A percentile compares a stretch with the other conserved stretches of the same genome.
phyloP scores from a whole-genome alignment of 2,888 invertebrate genomes.

The Pterostichus madidus region DNA sequence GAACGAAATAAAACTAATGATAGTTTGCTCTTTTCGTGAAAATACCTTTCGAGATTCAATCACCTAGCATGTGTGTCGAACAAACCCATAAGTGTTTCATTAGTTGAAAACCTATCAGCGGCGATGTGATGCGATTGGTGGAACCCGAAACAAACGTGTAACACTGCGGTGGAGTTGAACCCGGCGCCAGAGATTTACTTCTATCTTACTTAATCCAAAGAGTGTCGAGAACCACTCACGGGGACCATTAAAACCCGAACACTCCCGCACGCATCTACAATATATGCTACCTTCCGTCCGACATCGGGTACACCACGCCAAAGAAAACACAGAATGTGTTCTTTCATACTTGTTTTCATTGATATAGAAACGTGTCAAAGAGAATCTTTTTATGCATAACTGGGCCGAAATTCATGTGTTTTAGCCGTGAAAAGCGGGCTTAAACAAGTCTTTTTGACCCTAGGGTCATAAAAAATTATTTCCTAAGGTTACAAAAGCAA shows the following conservation, averaged over 20 bases:
- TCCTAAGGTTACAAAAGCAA: no score
- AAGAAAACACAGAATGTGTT: not conserved
- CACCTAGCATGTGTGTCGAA: not conserved
- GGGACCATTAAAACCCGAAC: constrained; percentile 29
- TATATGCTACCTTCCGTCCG: not conserved
- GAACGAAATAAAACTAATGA: no score
- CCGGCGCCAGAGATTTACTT: constrained; percentile 12
- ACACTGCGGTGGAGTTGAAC: not conserved
- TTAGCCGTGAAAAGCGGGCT: no score
- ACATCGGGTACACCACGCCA: not conserved
- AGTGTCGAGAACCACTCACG: constrained; percentile 32
- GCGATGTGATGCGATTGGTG: no score
- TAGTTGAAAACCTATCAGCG: not conserved
- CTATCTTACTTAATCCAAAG: constrained; percentile 26
- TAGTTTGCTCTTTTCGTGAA: no score
- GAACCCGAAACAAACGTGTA: not conserved
- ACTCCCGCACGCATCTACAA: not conserved
- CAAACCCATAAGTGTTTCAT: not conserved
- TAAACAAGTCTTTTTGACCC: no score
- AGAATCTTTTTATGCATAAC: no score
- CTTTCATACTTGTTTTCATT: no score
- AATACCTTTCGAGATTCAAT: no score
- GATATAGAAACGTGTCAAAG: no score
- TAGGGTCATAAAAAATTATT: no score
- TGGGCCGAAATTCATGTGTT: no score